A percentile compares a stretch with the other conserved stretches of the same genome.
phyloP scores from a whole-genome alignment of 2,797 vertebrate genomes.

The Cynopterus sphinx region DNA sequence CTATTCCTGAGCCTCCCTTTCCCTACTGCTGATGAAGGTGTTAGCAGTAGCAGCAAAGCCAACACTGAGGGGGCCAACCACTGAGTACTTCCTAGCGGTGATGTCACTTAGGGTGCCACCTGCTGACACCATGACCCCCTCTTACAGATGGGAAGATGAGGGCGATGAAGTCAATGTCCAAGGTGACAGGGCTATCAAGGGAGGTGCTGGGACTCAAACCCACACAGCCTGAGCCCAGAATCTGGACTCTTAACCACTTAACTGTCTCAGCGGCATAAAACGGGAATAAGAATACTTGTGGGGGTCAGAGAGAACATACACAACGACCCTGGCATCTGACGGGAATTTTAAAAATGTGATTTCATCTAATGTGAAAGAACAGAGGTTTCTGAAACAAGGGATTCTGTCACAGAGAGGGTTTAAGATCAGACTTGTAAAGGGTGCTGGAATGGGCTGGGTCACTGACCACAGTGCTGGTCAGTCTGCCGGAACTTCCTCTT shows the following conservation, averaged over 20 bases:
- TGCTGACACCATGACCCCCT: no score
- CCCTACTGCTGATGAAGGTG: not conserved
- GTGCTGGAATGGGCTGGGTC: not conserved
- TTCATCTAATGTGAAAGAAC: not conserved
- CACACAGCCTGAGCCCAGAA: not conserved
- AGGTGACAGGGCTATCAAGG: not conserved
- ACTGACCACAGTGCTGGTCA: not conserved
- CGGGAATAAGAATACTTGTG: rapidly evolving
- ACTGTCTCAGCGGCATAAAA: not conserved
- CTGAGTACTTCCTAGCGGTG: not conserved
- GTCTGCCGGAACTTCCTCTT: not conserved
- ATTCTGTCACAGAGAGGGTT: not conserved
- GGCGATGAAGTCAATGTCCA: no score
- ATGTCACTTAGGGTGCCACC: not conserved
- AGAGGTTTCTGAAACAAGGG: not conserved
- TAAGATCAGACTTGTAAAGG: not conserved
- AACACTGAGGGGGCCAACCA: no score
- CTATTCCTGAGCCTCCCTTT: not conserved
- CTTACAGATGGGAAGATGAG: not conserved
- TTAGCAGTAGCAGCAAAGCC: rapidly evolving
- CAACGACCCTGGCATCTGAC: not conserved
- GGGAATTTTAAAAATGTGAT: not conserved
- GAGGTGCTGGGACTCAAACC: not conserved
- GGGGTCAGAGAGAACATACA: not conserved
- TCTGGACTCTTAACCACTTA: not conserved